phyloP scores from a whole-genome alignment of 92 coral and sea anemone genomes.

The Phenganax stokvisi region DNA sequence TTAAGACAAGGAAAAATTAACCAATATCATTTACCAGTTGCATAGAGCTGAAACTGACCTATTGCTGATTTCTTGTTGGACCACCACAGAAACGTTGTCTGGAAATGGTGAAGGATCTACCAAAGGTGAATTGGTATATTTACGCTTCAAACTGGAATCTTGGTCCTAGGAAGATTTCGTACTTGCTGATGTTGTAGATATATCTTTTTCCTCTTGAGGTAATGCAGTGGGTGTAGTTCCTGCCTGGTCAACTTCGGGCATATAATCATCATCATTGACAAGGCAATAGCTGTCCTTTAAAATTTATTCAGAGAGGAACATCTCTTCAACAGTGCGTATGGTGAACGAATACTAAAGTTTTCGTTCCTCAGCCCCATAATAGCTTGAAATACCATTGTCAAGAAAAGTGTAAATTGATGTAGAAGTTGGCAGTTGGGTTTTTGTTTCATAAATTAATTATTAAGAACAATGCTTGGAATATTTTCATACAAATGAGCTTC shows the following conservation, averaged over 20 bases:
- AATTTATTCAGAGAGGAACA: not conserved
- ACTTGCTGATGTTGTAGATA: too few species aligned
- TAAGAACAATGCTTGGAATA: too few species aligned
- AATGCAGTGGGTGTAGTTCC: not conserved
- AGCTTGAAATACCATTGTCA: too few species aligned
- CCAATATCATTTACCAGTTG: slow-evolving; percentile 43
- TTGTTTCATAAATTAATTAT: too few species aligned
- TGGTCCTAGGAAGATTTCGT: too few species aligned
- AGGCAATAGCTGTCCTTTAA: not conserved
- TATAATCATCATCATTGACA: not conserved
- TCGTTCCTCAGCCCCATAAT: too few species aligned
- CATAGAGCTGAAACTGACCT: slow-evolving; percentile 25
- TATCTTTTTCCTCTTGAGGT: too few species aligned
- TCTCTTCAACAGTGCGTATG: too few species aligned
- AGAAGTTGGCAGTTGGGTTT: too few species aligned
- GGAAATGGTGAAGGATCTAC: slow-evolving; percentile 13
- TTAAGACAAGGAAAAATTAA: slow-evolving; percentile 40
- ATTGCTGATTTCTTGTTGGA: slow-evolving; percentile 12
- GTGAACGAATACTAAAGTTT: too few species aligned
- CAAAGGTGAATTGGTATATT: not conserved
- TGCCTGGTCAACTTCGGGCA: not conserved
- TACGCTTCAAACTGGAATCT: not conserved
- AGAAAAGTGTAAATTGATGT: too few species aligned
- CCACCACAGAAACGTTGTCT: not conserved
- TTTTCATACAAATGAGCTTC: too few species aligned